A percentile compares a stretch with the other conserved stretches of the same genome.
Conservation (phyloP, 1,140 invertebrate genomes). For the Ladona fulva region DNA sequence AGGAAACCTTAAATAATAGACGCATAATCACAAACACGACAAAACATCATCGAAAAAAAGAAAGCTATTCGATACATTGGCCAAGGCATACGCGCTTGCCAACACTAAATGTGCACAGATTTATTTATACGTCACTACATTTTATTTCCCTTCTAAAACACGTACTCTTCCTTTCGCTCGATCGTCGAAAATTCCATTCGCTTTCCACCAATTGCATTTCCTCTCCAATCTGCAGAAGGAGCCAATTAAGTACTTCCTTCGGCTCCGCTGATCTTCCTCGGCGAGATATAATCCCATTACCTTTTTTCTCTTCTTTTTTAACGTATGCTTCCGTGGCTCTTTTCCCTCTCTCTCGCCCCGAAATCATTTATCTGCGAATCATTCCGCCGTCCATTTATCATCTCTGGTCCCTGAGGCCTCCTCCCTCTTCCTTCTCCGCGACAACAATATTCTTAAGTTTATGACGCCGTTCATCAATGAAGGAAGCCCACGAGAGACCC, state of each 20-base stretch:
- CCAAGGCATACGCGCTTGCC: too few relatives aligned
- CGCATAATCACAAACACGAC: too few relatives aligned
- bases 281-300: not conserved
- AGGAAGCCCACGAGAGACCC: not conserved
- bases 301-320: not conserved
- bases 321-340: not conserved
- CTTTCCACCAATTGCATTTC: not conserved
- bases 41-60: too few relatives aligned
- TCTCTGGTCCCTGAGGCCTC: not conserved
- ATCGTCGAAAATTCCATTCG: too few relatives aligned
- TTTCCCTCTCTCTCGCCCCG: not conserved
- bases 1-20: too few relatives aligned
- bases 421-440: not conserved
- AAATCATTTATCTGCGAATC: slow-evolving; percentile 7
- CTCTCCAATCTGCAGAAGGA: not conserved
- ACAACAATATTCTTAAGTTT: not conserved
- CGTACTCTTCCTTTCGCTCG: too few relatives aligned
- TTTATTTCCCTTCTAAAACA: too few relatives aligned
- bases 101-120: too few relatives aligned
- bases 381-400: not conserved
- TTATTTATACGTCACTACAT: too few relatives aligned
- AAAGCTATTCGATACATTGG: too few relatives aligned
- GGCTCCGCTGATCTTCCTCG: not conserved
- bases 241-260: slow-evolving; percentile 5
- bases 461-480: not conserved